A percentile compares a stretch with the other conserved stretches of the same genome.
These are phyloP conservation scores for Pogonus chalceus DNA, from an alignment of 1,140 invertebrate genomes.

Conservation along the genomic window DNA sequence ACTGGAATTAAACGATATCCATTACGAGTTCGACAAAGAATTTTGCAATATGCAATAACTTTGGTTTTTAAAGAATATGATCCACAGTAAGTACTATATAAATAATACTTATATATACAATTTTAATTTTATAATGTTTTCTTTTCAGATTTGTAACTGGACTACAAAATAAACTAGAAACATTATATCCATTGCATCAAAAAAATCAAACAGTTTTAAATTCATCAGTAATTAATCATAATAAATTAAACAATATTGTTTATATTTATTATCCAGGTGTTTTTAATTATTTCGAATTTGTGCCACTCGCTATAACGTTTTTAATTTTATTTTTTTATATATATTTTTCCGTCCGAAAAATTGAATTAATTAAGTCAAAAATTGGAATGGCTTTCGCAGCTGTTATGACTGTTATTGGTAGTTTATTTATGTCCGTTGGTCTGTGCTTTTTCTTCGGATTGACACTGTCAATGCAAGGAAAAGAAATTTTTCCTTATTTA, in stretches of 20 bases:
- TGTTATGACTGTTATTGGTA: slow-evolving; percentile 77
- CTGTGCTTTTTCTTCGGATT: slow-evolving; percentile 87
- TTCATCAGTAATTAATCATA: slow-evolving; percentile 8
- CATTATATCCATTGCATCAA: slow-evolving; percentile 57
- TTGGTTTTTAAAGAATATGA: slow-evolving; percentile 75
- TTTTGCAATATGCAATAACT: slow-evolving; percentile 84
- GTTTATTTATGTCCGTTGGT: slow-evolving; percentile 86
- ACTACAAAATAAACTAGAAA: slow-evolving; percentile 56
- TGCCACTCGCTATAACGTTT: slow-evolving; percentile 76
- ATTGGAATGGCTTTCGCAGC: slow-evolving; percentile 82
- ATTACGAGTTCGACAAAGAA: slow-evolving; percentile 64
- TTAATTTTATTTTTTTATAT: slow-evolving; percentile 81
- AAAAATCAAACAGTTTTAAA: slow-evolving; percentile 17
- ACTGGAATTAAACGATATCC: slow-evolving; percentile 83
- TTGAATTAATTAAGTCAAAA: slow-evolving; percentile 88
- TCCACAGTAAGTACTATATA: slow-evolving; percentile 46
- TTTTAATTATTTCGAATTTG: slow-evolving; percentile 76
- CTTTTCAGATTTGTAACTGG: slow-evolving; percentile 65
- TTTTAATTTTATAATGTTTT: slow-evolving; percentile 15
- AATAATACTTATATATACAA: slow-evolving; percentile 13
- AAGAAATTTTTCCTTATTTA: slow-evolving; percentile 89
- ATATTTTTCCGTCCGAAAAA: slow-evolving; percentile 91
- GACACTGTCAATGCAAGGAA: slow-evolving; percentile 62
- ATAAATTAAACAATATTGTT: slow-evolving; percentile 41
- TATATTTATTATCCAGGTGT: slow-evolving; percentile 80